Evolutionary conservation across 2,113 vertebrate genomes (phyloP), one percentile per base, ranked within the genome.

Genomic region (Symphodus melops): DNA sequence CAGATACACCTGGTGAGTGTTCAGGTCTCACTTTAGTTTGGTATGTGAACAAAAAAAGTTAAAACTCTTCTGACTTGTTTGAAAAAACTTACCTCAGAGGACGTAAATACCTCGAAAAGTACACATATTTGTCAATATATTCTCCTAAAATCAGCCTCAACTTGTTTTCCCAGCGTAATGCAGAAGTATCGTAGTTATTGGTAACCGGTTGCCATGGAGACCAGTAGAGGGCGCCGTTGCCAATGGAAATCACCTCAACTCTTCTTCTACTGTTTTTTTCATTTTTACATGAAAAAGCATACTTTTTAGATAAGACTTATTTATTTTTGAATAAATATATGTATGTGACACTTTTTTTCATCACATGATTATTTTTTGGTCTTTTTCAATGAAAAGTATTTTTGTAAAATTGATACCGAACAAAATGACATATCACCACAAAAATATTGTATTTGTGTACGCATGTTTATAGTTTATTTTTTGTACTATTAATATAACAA

Each of bases 161-260:
- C 21, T 58, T 21, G 25, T 33, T 33, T 33, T 5, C 3, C 6
- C 5, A 21, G 28, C 11, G 14, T 10, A 14, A 17, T 17, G 14
- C 10, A 2, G 2, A 4, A 10, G 12, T 33, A 21, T 44, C 0
- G 64, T 70, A 10, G 17, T 33, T 65, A 84, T 81, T 81, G 54
- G 77, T 8, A 62, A 86, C 59, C 3, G 1, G 58, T 36, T 72
- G 61, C 39, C 6, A 17, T 1, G 9, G 13, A 7, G 23, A 14
- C 53, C 80, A 1, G 28, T 46, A 80, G 86, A 67, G 71, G 71
- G 64, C 20, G 58, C 21, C 48, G 39, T 69, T 33, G 28, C 28
- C 6, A 33, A 33, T 33, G 28, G 28, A 33, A 33, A 33, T 33
- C 4, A 33, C 28, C 28, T 33, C 28, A 33, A 33, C 5, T 33